A percentile compares a stretch with the other conserved stretches of the same genome.
phyloP scores from a whole-genome alignment of 1,140 invertebrate species.

The Micrasema longulum region DNA sequence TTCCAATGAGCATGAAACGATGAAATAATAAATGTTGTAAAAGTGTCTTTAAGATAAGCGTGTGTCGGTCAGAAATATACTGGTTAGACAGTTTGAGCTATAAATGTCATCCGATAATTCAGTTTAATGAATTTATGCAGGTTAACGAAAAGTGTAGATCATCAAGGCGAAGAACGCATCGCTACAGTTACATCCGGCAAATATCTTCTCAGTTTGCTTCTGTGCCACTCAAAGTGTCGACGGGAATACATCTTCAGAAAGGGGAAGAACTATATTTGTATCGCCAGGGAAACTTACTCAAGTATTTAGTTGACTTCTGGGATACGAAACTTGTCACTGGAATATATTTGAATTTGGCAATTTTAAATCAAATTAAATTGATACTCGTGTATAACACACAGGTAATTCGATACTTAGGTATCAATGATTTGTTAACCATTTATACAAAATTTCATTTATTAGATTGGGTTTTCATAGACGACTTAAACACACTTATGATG shows the following conservation, averaged over 20 bases:
- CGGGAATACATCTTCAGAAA: conserved; percentile 16
- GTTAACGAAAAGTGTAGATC: neutral
- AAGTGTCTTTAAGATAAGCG: no score
- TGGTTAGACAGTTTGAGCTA: neutral
- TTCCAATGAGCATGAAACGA: no score
- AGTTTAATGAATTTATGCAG: conserved; percentile 22
- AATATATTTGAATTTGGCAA: neutral
- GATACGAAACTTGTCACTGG: neutral
- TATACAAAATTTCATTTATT: no score
- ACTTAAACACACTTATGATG: no score
- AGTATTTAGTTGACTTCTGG: conserved; percentile 32
- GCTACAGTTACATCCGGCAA: conserved; percentile 29
- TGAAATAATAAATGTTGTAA: no score
- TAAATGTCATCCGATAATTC: conserved; percentile 34
- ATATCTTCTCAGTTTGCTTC: neutral
- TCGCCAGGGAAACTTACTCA: neutral
- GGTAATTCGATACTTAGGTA: no score
- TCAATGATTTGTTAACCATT: no score
- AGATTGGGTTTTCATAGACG: no score
- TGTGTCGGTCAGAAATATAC: no score
- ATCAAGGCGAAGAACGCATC: no score
- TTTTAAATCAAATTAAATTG: no score
- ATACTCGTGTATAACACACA: no score
- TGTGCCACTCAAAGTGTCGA: neutral
- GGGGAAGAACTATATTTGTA: conserved; percentile 35